Conservation (phyloP, 2,113 vertebrate species). For the Vidua chalybeata region DNA sequence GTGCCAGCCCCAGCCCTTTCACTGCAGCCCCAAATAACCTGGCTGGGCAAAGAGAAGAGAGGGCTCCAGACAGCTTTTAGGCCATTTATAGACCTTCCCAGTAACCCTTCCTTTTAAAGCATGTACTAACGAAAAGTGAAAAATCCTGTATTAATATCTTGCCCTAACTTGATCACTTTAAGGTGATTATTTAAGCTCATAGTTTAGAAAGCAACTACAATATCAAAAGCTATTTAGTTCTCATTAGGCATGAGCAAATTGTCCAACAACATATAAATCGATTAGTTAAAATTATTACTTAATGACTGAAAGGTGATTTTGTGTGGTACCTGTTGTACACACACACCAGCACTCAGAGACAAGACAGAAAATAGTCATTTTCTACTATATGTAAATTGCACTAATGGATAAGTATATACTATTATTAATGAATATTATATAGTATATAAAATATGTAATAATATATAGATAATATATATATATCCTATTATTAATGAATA, state of each 20-base stretch:
- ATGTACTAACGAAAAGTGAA: background rate
- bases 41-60: background rate
- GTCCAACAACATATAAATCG: background rate
- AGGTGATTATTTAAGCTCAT: background rate
- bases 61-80: background rate
- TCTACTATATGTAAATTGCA: rapidly evolving
- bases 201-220: background rate
- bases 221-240: background rate
- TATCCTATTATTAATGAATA: background rate
- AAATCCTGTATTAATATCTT: background rate
- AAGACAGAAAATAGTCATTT: rapidly evolving
- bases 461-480: background rate
- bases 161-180: background rate
- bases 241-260: background rate
- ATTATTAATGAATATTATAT: background rate
- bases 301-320: background rate
- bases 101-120: background rate
- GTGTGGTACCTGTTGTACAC: background rate
- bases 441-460: background rate
- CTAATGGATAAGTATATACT: background rate
- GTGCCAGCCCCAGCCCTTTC: background rate
- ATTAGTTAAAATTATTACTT: background rate
- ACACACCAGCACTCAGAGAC: background rate
- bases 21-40: background rate
- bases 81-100: background rate